phyloP scores from a whole-genome alignment of 2,797 vertebrate genomes.

The Lepidocolaptes lacrymiger region DNA sequence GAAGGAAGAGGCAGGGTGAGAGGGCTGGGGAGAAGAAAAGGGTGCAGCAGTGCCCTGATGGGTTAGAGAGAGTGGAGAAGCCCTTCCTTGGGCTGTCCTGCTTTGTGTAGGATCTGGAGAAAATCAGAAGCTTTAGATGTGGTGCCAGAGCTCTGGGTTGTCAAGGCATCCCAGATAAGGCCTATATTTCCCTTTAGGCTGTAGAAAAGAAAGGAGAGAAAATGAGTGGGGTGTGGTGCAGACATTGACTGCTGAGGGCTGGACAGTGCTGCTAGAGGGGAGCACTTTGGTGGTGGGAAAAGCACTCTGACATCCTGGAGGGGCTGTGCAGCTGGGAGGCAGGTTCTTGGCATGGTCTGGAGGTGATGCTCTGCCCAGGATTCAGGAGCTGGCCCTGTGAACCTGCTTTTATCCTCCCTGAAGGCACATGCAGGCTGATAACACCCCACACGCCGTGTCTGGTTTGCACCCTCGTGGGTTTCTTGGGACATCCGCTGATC shows the following conservation, averaged over 20 bases:
- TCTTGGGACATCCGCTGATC: not conserved
- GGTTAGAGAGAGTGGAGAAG: not conserved
- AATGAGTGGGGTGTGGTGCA: not conserved
- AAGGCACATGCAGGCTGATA: rapidly evolving
- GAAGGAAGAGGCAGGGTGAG: not conserved
- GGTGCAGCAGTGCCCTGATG: rapidly evolving
- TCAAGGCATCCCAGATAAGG: not conserved
- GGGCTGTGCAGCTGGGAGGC: not conserved
- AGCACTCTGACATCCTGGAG: rapidly evolving
- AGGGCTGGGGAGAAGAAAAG: not conserved
- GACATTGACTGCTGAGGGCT: not conserved
- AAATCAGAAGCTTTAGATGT: not conserved
- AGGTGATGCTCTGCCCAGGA: not conserved
- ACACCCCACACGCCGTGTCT: not conserved
- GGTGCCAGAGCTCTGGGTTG: not conserved
- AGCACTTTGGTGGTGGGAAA: not conserved
- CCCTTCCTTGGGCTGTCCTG: not conserved
- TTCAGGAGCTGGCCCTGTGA: rapidly evolving
- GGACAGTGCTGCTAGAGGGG: not conserved
- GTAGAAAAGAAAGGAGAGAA: not conserved
- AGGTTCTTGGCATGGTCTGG: not conserved
- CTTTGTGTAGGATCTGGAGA: not conserved
- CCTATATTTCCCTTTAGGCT: not conserved
- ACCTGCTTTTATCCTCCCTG: not conserved
- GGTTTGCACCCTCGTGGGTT: rapidly evolving